Conservation (phyloP, 35 echinoderm and acorn worm genomes). For the Lytechinus pictus region DNA sequence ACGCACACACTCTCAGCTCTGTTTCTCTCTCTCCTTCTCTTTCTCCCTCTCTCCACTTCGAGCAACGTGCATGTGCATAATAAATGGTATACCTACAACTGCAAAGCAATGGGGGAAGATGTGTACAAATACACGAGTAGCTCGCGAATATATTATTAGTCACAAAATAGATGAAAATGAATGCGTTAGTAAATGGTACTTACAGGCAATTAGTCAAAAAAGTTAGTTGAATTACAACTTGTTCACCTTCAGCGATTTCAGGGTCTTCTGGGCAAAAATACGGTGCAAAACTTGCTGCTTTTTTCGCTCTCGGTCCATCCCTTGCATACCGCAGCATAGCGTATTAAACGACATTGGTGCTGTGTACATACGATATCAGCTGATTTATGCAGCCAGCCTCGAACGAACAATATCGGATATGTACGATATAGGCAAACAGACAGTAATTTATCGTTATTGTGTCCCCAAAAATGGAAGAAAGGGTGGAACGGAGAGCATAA, state of each 20-base stretch:
- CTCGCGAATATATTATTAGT: neutral
- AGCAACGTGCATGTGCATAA: neutral
- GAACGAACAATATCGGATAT: too few species aligned
- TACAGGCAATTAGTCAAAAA: conserved; percentile 28
- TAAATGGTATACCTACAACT: neutral
- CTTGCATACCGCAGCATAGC: neutral
- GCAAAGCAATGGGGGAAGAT: neutral
- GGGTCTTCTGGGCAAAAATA: conserved; percentile 17
- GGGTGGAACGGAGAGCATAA: too few species aligned
- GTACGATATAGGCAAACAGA: too few species aligned
- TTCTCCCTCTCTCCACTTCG: neutral
- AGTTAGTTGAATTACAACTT: conserved; percentile 39
- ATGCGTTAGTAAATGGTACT: conserved; percentile 20
- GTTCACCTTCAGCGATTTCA: conserved; percentile 30
- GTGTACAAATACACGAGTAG: neutral
- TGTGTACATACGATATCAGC: too few species aligned
- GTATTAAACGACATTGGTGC: neutral
- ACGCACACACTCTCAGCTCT: neutral
- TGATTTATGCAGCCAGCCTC: too few species aligned
- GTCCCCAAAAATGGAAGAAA: too few species aligned
- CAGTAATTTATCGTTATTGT: too few species aligned
- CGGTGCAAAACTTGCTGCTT: neutral
- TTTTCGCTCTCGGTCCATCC: neutral
- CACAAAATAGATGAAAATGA: conserved; percentile 29
- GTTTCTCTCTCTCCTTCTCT: neutral